phyloP scores from a whole-genome alignment of 1,140 invertebrate species.

The Drosophila sulfurigaster region DNA sequence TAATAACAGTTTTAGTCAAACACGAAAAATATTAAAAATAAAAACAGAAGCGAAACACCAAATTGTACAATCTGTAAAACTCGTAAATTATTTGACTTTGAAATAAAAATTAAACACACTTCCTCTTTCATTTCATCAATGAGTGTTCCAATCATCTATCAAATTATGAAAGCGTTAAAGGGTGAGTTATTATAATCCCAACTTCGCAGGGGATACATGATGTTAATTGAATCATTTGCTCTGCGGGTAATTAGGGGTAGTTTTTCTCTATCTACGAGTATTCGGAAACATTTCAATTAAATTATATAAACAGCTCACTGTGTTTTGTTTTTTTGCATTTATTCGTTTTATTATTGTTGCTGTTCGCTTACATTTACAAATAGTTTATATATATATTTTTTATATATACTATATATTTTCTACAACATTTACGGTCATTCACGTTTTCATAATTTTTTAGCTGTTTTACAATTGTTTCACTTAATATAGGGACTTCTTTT shows the following conservation, averaged over 20 bases:
- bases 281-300: slow-evolving; percentile 7
- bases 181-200: slow-evolving; percentile 2
- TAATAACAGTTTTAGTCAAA: slow-evolving; percentile 50
- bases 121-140: slow-evolving; percentile 52
- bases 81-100: slow-evolving; percentile 40
- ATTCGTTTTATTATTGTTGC: slow-evolving; percentile 74
- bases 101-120: slow-evolving; percentile 64
- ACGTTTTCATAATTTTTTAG: slow-evolving; percentile 62
- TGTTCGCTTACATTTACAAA: slow-evolving; percentile 79
- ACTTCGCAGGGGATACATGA: slow-evolving; percentile 7
- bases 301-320: slow-evolving; percentile 5
- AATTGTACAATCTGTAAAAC: slow-evolving; percentile 38
- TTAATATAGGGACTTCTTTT: slow-evolving; percentile 67
- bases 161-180: slow-evolving; percentile 3
- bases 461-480: slow-evolving; percentile 67
- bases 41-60: slow-evolving; percentile 10
- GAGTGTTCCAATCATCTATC: slow-evolving; percentile 6
- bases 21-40: slow-evolving; percentile 26
- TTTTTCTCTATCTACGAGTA: not conserved
- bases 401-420: slow-evolving; percentile 81
- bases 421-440: slow-evolving; percentile 79
- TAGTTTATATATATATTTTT: slow-evolving; percentile 72
- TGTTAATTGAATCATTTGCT: slow-evolving; percentile 29
- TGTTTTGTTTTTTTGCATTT: slow-evolving; percentile 55
- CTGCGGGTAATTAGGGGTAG: slow-evolving; percentile 25